Percentiles rank a stretch among this genome's conserved stretches.
phyloP scores from a whole-genome alignment of 2,888 invertebrate species.

The Thereva nobilitata region DNA sequence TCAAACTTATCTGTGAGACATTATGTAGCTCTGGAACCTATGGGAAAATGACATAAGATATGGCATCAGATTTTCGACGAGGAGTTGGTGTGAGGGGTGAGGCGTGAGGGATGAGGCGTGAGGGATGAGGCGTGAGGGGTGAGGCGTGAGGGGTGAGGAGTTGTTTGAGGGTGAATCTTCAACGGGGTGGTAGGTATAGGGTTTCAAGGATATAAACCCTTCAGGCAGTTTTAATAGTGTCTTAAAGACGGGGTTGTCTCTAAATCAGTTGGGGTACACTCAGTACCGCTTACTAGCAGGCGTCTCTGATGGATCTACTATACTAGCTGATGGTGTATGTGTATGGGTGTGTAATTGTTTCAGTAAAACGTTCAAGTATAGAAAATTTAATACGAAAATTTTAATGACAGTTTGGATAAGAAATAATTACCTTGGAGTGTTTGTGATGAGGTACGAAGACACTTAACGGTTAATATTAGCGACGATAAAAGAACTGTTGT shows the following conservation, averaged over 20 bases:
- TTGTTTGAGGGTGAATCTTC: no score
- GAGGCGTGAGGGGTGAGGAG: no score
- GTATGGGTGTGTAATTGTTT: background rate
- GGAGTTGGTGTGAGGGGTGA: no score
- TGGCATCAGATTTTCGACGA: background rate
- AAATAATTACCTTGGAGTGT: constrained; percentile 52
- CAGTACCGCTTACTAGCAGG: no score
- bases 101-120: no score
- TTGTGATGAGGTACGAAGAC: constrained; percentile 51
- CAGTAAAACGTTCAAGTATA: background rate
- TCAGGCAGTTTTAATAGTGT: constrained; percentile 3
- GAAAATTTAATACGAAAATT: constrained; percentile 9
- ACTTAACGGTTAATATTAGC: constrained; percentile 51
- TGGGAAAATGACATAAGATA: background rate
- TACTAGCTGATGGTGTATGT: background rate
- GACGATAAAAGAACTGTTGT: constrained; percentile 48
- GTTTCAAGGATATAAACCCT: background rate
- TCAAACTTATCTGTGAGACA: background rate
- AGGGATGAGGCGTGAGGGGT: no score
- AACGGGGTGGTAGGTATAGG: background rate
- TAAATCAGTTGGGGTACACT: no score
- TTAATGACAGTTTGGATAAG: constrained; percentile 13
- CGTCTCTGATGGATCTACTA: background rate
- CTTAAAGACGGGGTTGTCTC: background rate
- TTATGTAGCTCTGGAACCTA: constrained; percentile 1